These are phyloP conservation scores for Sarcophaga rosellei DNA, from an alignment of 2,888 invertebrate genomes.

Conservation along the genomic window DNA sequence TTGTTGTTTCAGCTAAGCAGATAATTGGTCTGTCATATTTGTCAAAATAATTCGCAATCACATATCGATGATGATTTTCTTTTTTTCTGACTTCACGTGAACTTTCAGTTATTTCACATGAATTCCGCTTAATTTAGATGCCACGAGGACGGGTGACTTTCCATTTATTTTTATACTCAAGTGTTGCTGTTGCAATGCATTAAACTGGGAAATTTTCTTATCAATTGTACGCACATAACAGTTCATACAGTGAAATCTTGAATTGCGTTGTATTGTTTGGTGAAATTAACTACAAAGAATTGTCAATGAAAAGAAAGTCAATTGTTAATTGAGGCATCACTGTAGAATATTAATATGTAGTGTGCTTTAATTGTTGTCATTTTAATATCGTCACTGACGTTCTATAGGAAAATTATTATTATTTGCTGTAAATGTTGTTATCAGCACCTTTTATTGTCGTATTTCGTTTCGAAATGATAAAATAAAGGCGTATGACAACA, in stretches of 20 bases:
- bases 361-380: too few species aligned
- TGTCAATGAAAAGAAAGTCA: too few species aligned
- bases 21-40: too few species aligned
- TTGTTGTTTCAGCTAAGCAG: too few species aligned
- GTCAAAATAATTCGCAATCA: too few species aligned
- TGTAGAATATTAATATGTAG: too few species aligned
- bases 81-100: background rate
- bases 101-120: background rate
- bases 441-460: conserved; percentile 32
- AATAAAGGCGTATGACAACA: background rate
- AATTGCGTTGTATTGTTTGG: background rate
- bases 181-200: background rate
- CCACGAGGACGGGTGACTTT: background rate
- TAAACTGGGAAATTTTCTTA: background rate
- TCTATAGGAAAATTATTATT: conserved; percentile 28
- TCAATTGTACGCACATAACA: background rate
- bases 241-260: background rate
- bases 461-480: background rate
- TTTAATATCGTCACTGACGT: background rate
- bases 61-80: too few species aligned
- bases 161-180: too few species aligned
- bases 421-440: conserved; percentile 49
- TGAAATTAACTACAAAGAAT: too few species aligned
- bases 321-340: too few species aligned
- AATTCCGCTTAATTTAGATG: background rate